phyloP scores from a whole-genome alignment of 2,888 invertebrate genomes.

The Corbicula japonica region DNA sequence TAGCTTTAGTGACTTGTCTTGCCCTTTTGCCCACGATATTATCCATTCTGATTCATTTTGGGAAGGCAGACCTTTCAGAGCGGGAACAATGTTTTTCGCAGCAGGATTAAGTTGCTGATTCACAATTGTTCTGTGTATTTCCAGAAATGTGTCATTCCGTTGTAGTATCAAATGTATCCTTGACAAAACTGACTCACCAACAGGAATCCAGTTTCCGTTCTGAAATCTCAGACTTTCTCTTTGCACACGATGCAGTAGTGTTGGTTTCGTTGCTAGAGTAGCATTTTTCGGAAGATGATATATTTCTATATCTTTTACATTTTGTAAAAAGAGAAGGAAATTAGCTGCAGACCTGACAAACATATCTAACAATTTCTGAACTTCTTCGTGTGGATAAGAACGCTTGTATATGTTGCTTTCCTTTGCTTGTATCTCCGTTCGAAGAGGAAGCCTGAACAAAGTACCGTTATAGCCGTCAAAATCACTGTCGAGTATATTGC shows the following conservation, averaged over 20 bases:
- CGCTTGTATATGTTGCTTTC: constrained; percentile 78
- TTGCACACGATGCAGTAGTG: background rate
- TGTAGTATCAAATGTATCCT: background rate
- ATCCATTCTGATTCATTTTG: constrained; percentile 42
- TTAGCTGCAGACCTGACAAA: constrained; percentile 74
- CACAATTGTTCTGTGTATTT: background rate
- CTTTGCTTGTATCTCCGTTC: constrained; percentile 77
- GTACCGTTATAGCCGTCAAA: constrained; percentile 71
- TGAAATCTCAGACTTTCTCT: constrained; percentile 3
- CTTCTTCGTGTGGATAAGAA: constrained; percentile 73
- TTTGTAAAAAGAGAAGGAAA: constrained; percentile 83
- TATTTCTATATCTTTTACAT: constrained; percentile 74
- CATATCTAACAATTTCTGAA: constrained; percentile 73
- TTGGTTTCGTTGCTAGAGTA: background rate
- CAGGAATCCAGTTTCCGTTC: background rate
- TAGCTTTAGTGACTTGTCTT: constrained; percentile 1
- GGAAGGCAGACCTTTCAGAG: background rate
- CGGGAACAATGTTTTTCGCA: background rate
- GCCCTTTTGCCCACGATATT: constrained; percentile 62
- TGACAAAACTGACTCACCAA: background rate
- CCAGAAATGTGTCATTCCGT: background rate
- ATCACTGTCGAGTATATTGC: background rate
- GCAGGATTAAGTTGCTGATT: background rate
- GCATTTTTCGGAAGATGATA: constrained; percentile 70
- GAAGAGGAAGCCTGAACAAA: constrained; percentile 83